Evolutionary conservation across 2,888 invertebrate genomes (phyloP), one percentile per base, ranked within the genome.

Genomic region (Eupithecia exiguata): DNA sequence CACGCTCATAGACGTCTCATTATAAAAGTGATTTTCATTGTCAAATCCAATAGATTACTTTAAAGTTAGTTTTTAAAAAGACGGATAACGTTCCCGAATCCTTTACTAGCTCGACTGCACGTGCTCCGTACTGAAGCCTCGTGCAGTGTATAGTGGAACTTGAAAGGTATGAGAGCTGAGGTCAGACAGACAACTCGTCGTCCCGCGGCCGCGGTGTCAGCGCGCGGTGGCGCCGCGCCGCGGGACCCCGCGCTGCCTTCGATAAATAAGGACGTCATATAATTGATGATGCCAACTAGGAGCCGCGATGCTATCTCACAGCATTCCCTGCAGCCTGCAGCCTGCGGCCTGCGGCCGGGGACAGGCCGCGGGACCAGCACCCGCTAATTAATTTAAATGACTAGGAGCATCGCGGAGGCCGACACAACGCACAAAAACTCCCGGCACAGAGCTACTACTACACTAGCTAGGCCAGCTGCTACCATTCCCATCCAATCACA

Each of bases 311-410:
- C 72, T 77, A 78, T 78, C 79, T 35, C 62, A 5, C 79, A 6
- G 77, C 86, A 82, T 69, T 68, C 73, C 81, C 61, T 7, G 25
- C 61, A n/a, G 61, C 61, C 61, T 6, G 14, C 9, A 10, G 30
- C 30, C 30, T 30, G 38, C 14, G 75, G 74, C 78, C 78, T 30
- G 30, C 10, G 25, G 61, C 61, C 61, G 14, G 14, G 25, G 25
- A n/a, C 9, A 12, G 38, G 21, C 46, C 65, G 74, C 82, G 78
- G 75, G 73, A 78, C 78, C 81, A 83, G 83, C 40, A 16, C 40
- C 87, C 87, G 89, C 90, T 92, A 90, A 92, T 92, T 91, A 89
- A 92, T 92, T 90, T 86, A 88, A 90, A 90, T 91, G 89, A 91
- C 84, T 84, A 77, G 82, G 80, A 30, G 16, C 25, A 5, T 14